phyloP scores from a whole-genome alignment of 2,113 vertebrate species.

The Scortum barcoo region DNA sequence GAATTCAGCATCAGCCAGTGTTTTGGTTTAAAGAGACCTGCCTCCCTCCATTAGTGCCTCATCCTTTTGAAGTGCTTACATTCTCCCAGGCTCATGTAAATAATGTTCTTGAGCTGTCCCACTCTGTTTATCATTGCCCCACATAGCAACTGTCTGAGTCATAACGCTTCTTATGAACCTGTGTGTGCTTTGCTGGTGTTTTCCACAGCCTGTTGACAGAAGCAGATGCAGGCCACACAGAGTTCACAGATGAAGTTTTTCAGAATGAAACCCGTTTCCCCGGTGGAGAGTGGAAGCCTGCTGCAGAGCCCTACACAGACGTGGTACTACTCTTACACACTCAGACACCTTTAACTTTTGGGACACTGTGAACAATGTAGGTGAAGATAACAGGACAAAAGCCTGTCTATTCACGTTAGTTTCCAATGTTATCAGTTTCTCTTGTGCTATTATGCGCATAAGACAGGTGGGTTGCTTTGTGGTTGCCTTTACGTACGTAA shows the following conservation, averaged over 20 bases:
- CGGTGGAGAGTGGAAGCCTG: constrained; percentile 93
- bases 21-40: constrained; percentile 44
- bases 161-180: constrained; percentile 26
- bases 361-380: constrained; percentile 35
- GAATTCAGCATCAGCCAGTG: constrained; percentile 44
- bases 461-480: neutral
- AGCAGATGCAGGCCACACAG: constrained; percentile 95
- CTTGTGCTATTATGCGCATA: neutral
- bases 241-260: constrained; percentile 96
- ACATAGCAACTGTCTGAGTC: constrained; percentile 55
- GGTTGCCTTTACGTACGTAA: neutral
- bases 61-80: constrained; percentile 55
- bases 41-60: constrained; percentile 10
- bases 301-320: constrained; percentile 90
- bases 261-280: constrained; percentile 94
- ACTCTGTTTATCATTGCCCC: constrained; percentile 23
- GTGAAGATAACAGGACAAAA: constrained; percentile 38
- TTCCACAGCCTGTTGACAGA: constrained; percentile 91
- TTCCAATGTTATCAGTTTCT: constrained; percentile 31
- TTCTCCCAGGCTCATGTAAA: constrained; percentile 58
- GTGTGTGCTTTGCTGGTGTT: constrained; percentile 27
- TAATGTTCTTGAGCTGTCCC: constrained; percentile 35
- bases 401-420: constrained; percentile 8
- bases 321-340: constrained; percentile 83
- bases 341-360: neutral